phyloP scores from a whole-genome alignment of 35 echinoderm and acorn worm species.

The Amphiura filiformis region DNA sequence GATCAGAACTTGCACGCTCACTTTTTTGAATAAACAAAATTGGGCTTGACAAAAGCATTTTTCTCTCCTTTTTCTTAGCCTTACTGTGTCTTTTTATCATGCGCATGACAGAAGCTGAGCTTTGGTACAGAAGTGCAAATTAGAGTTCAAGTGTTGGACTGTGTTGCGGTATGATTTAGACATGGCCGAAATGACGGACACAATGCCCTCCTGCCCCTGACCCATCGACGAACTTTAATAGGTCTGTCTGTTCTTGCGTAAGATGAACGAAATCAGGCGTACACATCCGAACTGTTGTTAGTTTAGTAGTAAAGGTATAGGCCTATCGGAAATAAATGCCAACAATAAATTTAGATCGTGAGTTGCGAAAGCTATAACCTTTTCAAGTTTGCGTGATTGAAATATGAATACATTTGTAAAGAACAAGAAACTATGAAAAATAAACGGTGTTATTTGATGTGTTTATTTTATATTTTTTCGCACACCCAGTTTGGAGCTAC shows the following conservation, averaged over 20 bases:
- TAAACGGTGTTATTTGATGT: no score
- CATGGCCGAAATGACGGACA: background rate
- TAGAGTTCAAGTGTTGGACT: background rate
- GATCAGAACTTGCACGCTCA: constrained; percentile 1
- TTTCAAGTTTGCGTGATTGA: no score
- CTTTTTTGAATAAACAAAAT: constrained; percentile 9
- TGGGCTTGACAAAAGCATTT: background rate
- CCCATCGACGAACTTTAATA: background rate
- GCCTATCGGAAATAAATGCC: no score
- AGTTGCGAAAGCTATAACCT: no score
- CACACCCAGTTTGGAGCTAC: no score
- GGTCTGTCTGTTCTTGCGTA: background rate
- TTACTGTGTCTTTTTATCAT: background rate
- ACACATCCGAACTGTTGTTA: background rate
- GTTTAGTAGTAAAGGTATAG: no score
- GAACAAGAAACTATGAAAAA: no score
- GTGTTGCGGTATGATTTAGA: background rate
- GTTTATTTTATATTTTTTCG: no score
- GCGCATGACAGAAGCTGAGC: background rate
- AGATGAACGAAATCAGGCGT: background rate
- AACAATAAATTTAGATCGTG: no score
- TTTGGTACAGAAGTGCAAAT: background rate
- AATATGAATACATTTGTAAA: no score
- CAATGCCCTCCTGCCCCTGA: background rate
- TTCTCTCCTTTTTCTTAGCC: background rate